Conservation (phyloP, 2,113 vertebrate genomes). For the Saimiri boliviensis region DNA sequence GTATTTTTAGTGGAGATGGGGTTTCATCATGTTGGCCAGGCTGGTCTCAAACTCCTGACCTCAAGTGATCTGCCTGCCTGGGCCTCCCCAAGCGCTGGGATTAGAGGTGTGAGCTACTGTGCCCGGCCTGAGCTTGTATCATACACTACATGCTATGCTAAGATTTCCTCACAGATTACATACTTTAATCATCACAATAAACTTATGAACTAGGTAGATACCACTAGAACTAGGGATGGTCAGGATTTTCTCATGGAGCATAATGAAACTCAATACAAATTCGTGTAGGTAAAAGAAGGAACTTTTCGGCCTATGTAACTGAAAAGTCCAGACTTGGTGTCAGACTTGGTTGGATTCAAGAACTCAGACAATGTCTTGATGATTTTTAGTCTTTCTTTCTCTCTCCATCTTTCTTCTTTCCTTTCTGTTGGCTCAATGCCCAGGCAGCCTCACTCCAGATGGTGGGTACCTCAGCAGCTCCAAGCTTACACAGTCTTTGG, state of each 20-base stretch:
- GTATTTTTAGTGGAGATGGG: too few relatives aligned
- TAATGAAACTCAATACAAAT: slow-evolving; percentile 9
- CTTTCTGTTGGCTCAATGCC: background rate
- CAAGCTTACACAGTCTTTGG: background rate
- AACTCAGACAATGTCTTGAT: background rate
- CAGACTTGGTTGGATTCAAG: background rate
- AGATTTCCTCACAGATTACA: background rate
- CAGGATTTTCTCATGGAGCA: background rate
- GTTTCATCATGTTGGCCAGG: too few relatives aligned
- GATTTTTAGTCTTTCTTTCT: background rate
- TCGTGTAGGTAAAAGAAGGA: background rate
- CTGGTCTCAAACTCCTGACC: too few relatives aligned
- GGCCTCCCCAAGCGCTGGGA: too few relatives aligned
- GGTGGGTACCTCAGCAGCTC: background rate
- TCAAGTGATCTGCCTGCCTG: too few relatives aligned
- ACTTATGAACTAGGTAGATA: background rate
- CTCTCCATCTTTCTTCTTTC: background rate
- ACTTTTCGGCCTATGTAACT: background rate
- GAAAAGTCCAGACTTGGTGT: background rate
- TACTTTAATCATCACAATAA: background rate
- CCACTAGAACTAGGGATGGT: background rate
- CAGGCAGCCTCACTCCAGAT: background rate
- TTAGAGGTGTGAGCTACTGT: too few relatives aligned
- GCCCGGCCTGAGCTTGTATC: background rate
- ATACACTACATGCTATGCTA: background rate